Evolutionary conservation across 1,140 invertebrate genomes (phyloP).

Genomic region (Drosophila erecta): DNA sequence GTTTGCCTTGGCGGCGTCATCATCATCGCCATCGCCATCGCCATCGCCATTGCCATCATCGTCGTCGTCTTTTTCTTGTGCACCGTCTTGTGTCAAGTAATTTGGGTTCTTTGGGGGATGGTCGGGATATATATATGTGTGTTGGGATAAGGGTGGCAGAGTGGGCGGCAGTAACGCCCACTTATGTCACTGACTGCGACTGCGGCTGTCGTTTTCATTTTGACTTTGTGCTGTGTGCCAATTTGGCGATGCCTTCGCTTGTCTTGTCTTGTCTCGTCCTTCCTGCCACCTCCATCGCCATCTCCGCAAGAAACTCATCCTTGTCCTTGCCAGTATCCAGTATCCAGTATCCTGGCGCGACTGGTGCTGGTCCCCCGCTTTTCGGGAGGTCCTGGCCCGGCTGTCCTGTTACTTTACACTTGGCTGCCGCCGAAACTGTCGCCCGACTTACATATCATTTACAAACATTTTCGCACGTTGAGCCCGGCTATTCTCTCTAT

Average conservation of each 20-base stretch:
- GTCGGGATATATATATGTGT: background rate
- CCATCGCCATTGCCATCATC: constrained; percentile 9
- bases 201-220: constrained; percentile 50
- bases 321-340: constrained; percentile 10
- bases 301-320: constrained; percentile 7
- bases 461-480: constrained; percentile 74
- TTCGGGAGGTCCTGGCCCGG: constrained; percentile 19
- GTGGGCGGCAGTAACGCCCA: constrained; percentile 21
- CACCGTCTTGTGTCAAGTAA: constrained; percentile 30
- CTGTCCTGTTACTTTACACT: constrained; percentile 63
- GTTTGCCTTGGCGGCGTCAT: constrained; percentile 45
- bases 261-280: constrained; percentile 34
- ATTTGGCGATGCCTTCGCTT: constrained; percentile 49
- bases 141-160: background rate
- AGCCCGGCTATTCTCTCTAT: constrained; percentile 45
- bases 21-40: background rate
- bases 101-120: constrained; percentile 29
- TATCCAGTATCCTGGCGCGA: constrained; percentile 2
- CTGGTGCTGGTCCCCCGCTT: constrained; percentile 4
- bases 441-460: constrained; percentile 54
- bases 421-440: constrained; percentile 71
- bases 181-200: constrained; percentile 43
- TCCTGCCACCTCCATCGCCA: background rate
- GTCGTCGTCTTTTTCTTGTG: constrained; percentile 50
- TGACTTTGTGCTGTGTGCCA: constrained; percentile 52